These are phyloP conservation scores for Diaprepes abbreviatus DNA, from an alignment of 2,888 invertebrate genomes.

Conservation along the genomic window DNA sequence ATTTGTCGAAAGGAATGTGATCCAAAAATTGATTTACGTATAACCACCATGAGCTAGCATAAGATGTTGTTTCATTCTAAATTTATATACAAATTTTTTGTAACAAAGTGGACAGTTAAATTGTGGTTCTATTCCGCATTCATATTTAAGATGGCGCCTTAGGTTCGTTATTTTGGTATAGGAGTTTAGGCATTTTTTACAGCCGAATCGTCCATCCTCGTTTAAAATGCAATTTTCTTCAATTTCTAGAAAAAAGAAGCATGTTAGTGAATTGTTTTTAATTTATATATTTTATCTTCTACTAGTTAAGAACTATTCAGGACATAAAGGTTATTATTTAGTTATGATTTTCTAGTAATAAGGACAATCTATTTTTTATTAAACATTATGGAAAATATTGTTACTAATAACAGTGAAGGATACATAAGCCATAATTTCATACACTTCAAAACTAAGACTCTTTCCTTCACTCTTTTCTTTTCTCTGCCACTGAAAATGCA, in stretches of 20 bases:
- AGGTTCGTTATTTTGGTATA: slow-evolving; percentile 81
- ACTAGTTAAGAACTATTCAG: too few relatives aligned
- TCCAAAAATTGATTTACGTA: not conserved
- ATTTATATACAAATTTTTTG: slow-evolving; percentile 50
- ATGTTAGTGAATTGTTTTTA: slow-evolving; percentile 3
- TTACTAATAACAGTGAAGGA: too few relatives aligned
- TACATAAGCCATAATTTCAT: too few relatives aligned
- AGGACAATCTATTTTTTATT: too few relatives aligned
- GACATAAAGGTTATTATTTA: too few relatives aligned
- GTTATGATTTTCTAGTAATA: too few relatives aligned
- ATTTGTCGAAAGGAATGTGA: not conserved
- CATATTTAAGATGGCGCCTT: slow-evolving; percentile 80
- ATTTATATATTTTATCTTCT: too few relatives aligned
- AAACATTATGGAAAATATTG: too few relatives aligned
- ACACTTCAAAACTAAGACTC: too few relatives aligned
- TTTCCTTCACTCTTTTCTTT: too few relatives aligned
- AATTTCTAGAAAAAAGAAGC: slow-evolving; percentile 28
- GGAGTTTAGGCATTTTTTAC: slow-evolving; percentile 79
- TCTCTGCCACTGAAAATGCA: too few relatives aligned
- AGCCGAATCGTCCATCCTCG: slow-evolving; percentile 56
- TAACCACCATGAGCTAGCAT: slow-evolving; percentile 32
- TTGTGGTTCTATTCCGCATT: slow-evolving; percentile 70
- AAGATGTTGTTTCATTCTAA: slow-evolving; percentile 44
- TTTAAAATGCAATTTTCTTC: slow-evolving; percentile 33
- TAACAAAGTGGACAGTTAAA: slow-evolving; percentile 48